Evolutionary conservation across 1,140 invertebrate genomes (phyloP).

Genomic region (Hypothenemus hampei): DNA sequence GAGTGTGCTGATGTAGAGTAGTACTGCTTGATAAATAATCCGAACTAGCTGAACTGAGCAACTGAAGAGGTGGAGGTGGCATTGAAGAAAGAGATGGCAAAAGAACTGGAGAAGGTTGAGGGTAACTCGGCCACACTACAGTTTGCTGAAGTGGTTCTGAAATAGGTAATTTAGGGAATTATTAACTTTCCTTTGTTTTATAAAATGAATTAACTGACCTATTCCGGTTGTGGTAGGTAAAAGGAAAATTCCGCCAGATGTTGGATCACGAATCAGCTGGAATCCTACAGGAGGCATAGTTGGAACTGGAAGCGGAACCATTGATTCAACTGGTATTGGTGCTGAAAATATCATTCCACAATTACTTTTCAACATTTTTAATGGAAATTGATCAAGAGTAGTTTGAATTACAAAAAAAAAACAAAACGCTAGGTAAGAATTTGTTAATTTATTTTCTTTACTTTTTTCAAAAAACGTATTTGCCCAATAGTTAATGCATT

Average conservation of each 20-base stretch:
- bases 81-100: constrained; percentile 48
- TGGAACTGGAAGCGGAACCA: constrained; percentile 61
- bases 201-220: constrained; percentile 47
- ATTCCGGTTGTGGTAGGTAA: constrained; percentile 62
- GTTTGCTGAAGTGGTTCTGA: constrained; percentile 69
- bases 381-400: too few relatives aligned
- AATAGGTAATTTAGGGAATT: constrained; percentile 29
- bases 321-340: constrained; percentile 62
- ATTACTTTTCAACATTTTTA: too few relatives aligned
- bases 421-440: too few relatives aligned
- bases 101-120: constrained; percentile 55
- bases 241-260: constrained; percentile 72
- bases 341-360: constrained; percentile 48
- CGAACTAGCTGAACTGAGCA: constrained; percentile 54
- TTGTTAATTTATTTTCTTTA: too few relatives aligned
- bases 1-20: constrained; percentile 54
- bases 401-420: too few relatives aligned
- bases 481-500: too few relatives aligned
- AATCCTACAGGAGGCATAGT: constrained; percentile 61
- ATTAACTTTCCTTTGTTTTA: too few relatives aligned
- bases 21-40: constrained; percentile 48
- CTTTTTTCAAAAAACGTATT: too few relatives aligned
- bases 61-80: constrained; percentile 58
- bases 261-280: constrained; percentile 76
- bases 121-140: constrained; percentile 66